A percentile compares a stretch with the other conserved stretches of the same genome.
Conservation (phyloP, 2,113 vertebrate species). For the Siniperca chuatsi region DNA sequence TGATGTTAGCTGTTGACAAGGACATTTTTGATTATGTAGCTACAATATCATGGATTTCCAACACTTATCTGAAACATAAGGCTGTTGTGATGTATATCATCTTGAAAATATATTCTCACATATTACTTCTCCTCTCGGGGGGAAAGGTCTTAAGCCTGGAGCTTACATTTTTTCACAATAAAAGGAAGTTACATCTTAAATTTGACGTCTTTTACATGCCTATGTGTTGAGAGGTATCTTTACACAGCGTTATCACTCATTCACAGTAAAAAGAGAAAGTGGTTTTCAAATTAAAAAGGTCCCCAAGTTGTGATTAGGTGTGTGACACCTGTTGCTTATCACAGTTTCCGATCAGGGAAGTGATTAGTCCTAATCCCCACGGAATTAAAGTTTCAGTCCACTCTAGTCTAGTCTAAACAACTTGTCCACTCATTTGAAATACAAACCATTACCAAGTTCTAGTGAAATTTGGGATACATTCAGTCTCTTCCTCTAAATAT, state of each 20-base stretch:
- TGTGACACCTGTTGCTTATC: conserved; percentile 66
- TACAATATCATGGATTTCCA: conserved; percentile 25
- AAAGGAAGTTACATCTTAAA: conserved; percentile 25
- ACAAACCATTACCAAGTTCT: conserved; percentile 44
- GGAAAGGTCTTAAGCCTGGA: not conserved
- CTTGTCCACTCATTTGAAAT: conserved; percentile 39
- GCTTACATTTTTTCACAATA: not conserved
- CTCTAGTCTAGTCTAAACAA: conserved; percentile 54
- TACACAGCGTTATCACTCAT: not conserved
- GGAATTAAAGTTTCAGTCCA: conserved; percentile 36
- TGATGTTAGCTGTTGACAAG: conserved; percentile 24
- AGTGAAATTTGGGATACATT: conserved; percentile 36
- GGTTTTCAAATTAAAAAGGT: conserved; percentile 14
- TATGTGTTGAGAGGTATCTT: conserved; percentile 6
- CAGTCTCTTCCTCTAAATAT: conserved; percentile 30
- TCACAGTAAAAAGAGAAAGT: not conserved
- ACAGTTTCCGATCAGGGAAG: conserved; percentile 41
- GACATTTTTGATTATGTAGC: conserved; percentile 8
- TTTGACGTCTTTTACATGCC: not conserved
- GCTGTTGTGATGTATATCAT: conserved; percentile 26
- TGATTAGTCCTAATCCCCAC: conserved; percentile 44
- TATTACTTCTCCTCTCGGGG: conserved; percentile 10
- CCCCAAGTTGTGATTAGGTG: conserved; percentile 8
- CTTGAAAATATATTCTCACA: conserved; percentile 33
- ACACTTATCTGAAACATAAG: conserved; percentile 27